A percentile compares a stretch with the other conserved stretches of the same genome.
phyloP scores from a whole-genome alignment of 2,888 invertebrate genomes.

The Morpho helenor region DNA sequence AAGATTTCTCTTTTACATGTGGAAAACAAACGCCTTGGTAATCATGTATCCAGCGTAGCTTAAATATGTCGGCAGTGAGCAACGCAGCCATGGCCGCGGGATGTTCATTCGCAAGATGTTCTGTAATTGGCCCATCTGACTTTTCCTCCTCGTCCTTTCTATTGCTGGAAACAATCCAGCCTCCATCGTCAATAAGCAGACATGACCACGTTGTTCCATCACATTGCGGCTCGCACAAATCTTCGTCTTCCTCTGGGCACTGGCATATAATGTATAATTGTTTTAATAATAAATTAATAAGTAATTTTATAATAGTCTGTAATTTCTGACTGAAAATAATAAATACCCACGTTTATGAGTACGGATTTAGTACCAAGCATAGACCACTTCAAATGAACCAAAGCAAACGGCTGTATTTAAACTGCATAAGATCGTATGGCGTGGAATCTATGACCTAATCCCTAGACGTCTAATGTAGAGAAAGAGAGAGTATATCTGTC shows the following conservation, averaged over 20 bases:
- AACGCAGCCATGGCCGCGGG: conserved; percentile 59
- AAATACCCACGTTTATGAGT: neutral
- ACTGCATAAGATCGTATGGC: neutral
- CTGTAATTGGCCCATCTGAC: conserved; percentile 41
- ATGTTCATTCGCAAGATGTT: conserved; percentile 52
- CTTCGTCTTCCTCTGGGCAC: conserved; percentile 37
- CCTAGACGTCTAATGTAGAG: too few relatives aligned
- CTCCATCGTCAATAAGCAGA: conserved; percentile 62
- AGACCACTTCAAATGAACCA: too few relatives aligned
- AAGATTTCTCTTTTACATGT: conserved; percentile 13
- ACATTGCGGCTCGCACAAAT: conserved; percentile 51
- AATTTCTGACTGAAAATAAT: neutral
- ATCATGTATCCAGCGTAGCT: conserved; percentile 63
- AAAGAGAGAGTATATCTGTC: neutral
- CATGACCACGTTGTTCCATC: conserved; percentile 60
- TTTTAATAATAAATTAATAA: neutral
- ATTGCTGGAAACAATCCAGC: conserved; percentile 60
- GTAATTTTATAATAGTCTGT: too few relatives aligned
- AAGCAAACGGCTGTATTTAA: too few relatives aligned
- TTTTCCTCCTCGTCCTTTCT: conserved; percentile 32
- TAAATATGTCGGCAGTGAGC: conserved; percentile 51
- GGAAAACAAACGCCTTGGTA: conserved; percentile 68
- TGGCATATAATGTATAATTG: neutral
- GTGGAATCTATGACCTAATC: neutral
- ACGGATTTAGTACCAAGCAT: too few relatives aligned